A percentile compares a stretch with the other conserved stretches of the same genome.
phyloP scores from a whole-genome alignment of 1,140 invertebrate genomes.

The Drosophila pseudoananassae region DNA sequence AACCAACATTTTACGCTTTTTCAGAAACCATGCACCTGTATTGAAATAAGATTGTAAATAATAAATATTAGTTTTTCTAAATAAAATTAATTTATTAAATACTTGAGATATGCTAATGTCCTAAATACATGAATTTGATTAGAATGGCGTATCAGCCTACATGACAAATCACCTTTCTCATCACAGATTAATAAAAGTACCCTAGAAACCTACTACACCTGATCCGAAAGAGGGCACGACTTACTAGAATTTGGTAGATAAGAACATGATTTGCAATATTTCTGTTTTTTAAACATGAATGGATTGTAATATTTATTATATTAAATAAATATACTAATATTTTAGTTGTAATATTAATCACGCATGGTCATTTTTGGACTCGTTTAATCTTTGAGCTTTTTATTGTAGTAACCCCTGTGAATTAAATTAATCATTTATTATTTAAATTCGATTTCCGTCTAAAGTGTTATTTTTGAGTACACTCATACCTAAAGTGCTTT shows the following conservation, averaged over 20 bases:
- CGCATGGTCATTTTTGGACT: neutral
- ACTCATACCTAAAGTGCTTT: neutral
- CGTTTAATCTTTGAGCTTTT: neutral
- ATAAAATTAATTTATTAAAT: too few species aligned
- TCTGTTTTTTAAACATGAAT: too few species aligned
- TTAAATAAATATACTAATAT: too few species aligned
- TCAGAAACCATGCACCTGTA: too few species aligned
- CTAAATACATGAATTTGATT: constrained; percentile 17
- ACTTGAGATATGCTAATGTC: constrained; percentile 8
- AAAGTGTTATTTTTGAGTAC: neutral
- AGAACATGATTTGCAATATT: constrained; percentile 17
- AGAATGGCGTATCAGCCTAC: constrained; percentile 11
- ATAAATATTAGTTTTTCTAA: too few species aligned
- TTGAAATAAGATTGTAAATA: too few species aligned
- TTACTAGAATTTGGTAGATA: constrained; percentile 12
- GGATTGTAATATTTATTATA: too few species aligned
- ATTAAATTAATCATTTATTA: neutral
- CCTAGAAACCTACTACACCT: constrained; percentile 6
- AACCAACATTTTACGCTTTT: too few species aligned
- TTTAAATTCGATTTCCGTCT: neutral
- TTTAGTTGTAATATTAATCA: too few species aligned
- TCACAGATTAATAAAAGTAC: constrained; percentile 14
- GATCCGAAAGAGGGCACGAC: neutral
- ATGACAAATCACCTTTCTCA: constrained; percentile 8
- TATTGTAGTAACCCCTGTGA: neutral